Base-by-base conservation (phyloP, 2,888 invertebrate species). In the Balanococcus diminutus region DNA sequence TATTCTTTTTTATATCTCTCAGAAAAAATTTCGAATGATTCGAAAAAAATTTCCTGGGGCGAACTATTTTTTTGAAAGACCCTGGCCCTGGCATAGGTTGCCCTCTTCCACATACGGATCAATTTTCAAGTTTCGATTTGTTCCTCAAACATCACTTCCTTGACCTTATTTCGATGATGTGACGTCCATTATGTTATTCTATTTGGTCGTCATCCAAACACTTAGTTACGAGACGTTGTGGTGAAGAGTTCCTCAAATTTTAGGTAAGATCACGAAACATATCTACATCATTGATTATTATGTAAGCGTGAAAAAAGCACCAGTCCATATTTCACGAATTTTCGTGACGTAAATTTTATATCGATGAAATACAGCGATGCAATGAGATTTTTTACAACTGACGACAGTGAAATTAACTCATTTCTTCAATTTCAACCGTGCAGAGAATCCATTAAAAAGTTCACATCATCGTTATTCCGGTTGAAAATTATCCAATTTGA, bases 171-270 rank as follows among this genome's bases (percentile, higher is more conserved):
- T 16, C 31, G 31, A 31, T 28, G 31, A 72, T 31, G n/a, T 72
- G 72, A 72, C 72, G 28, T 72, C 31, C 31, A 72, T 16, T 31
- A 11, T 72, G 1, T 31, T 72, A 11, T 31, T 72, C 31, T 16
- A 72, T 31, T 72, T 72, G 72, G 72, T 72, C 72, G 16, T 16
- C 31, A 31, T 72, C 72, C 72, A 72, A 72, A 72, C 56, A 56
- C 56, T 19, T n/a, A n/a, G n/a, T n/a, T 56, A 56, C 56, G 8
- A 5, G 56, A 0, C 56, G 51, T n/a, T 5, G n/a, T 8, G 56
- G 56, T 56, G 56, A 22, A 5, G 22, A 22, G 19, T 56, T 19
- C 22, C 56, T 56, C 22, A 8, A 56, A 56, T 56, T 56, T 56
- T 56, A 56, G 56, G 56, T 56, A 11, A 56, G 56, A 56, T 56